phyloP scores from a whole-genome alignment of 2,888 invertebrate species.

The Himalopsyche japonica region DNA sequence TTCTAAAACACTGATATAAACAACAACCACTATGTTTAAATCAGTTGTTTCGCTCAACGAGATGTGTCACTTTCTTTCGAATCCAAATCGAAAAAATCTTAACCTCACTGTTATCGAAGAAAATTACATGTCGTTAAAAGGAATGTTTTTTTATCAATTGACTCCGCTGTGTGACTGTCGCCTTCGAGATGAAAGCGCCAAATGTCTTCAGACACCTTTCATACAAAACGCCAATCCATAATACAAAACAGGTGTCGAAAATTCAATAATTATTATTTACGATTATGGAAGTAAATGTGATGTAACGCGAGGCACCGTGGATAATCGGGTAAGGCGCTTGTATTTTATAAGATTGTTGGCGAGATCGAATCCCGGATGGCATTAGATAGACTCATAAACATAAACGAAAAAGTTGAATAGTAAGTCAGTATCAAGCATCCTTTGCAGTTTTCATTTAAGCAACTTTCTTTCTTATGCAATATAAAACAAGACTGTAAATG shows the following conservation, averaged over 20 bases:
- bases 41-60: too few species aligned
- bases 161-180: neutral
- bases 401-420: too few species aligned
- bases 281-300: neutral
- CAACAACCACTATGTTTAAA: too few species aligned
- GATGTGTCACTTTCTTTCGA: neutral
- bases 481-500: too few species aligned
- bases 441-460: too few species aligned
- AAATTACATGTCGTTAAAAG: neutral
- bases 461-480: too few species aligned
- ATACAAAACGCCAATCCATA: neutral
- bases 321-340: neutral
- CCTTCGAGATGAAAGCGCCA: neutral
- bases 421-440: too few species aligned
- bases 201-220: neutral
- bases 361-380: neutral
- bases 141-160: neutral
- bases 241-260: neutral
- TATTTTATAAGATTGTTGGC: neutral
- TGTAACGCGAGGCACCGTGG: neutral
- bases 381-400: neutral
- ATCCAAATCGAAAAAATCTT: neutral
- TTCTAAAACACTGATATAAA: too few species aligned
- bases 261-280: neutral
- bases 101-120: neutral